These are phyloP conservation scores for Austrolebias charrua DNA, from an alignment of 2,797 vertebrate species.

Conservation along the genomic window DNA sequence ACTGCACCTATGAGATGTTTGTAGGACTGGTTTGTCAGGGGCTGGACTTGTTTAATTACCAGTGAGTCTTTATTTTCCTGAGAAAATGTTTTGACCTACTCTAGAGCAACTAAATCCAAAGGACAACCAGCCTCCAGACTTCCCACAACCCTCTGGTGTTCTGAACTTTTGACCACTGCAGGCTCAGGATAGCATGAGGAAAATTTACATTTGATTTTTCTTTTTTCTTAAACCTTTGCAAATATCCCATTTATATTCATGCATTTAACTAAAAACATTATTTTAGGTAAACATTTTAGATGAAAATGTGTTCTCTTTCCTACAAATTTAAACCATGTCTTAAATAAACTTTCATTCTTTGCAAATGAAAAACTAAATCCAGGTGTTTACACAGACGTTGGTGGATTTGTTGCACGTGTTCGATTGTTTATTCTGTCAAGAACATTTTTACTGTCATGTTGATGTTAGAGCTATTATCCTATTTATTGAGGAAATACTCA, in stretches of 20 bases:
- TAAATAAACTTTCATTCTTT: slow-evolving; percentile 17
- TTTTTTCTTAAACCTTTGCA: not conserved
- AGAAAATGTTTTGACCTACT: slow-evolving; percentile 54
- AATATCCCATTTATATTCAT: not conserved
- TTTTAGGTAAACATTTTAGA: slow-evolving; percentile 3
- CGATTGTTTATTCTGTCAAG: slow-evolving; percentile 21
- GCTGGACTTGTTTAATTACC: not conserved
- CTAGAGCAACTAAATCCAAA: slow-evolving; percentile 21
- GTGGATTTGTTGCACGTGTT: slow-evolving; percentile 2
- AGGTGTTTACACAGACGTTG: slow-evolving; percentile 5
- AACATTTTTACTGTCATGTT: slow-evolving; percentile 28
- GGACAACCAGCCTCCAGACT: slow-evolving; percentile 30
- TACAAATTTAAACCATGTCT: not conserved
- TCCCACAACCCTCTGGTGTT: slow-evolving; percentile 62
- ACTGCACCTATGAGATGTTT: not conserved
- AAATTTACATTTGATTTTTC: not conserved
- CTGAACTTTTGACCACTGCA: slow-evolving; percentile 31
- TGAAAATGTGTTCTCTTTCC: not conserved
- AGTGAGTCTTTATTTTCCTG: slow-evolving; percentile 44
- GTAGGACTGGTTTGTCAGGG: not conserved
- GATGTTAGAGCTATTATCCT: slow-evolving; percentile 58
- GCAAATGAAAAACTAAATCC: slow-evolving; percentile 40
- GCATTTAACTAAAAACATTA: not conserved
- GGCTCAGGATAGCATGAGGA: slow-evolving; percentile 36
- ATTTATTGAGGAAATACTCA: slow-evolving; percentile 43